Percentiles rank a stretch among this genome's conserved stretches.
Conservation (phyloP, 2,888 invertebrate species). For the Philhelius pedissequus region DNA sequence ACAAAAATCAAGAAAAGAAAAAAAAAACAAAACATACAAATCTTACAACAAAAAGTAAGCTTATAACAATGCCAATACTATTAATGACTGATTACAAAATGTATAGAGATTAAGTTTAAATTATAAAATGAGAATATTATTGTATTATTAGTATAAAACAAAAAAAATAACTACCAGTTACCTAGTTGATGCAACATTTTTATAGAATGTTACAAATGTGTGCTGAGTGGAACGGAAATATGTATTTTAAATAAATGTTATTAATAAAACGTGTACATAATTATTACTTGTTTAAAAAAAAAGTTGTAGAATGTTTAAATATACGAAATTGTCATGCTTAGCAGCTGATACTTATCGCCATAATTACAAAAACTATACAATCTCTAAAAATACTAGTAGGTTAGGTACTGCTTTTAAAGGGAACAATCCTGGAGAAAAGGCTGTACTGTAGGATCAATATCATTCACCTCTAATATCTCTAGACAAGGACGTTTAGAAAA, state of each 20-base stretch:
- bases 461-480: too few relatives aligned
- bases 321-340: too few relatives aligned
- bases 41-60: conserved; percentile 59
- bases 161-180: conserved; percentile 63
- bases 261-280: conserved; percentile 64
- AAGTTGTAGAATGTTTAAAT: too few relatives aligned
- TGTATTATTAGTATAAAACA: conserved; percentile 55
- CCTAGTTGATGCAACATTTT: conserved; percentile 63
- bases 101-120: conserved; percentile 65
- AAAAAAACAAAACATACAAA: conserved; percentile 24
- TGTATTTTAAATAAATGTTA: conserved; percentile 68
- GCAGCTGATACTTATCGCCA: too few relatives aligned
- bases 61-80: conserved; percentile 68
- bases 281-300: background rate
- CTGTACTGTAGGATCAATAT: too few relatives aligned
- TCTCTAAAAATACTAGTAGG: too few relatives aligned
- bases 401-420: too few relatives aligned
- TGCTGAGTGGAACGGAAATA: conserved; percentile 60
- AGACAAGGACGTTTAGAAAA: too few relatives aligned
- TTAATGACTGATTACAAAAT: conserved; percentile 68
- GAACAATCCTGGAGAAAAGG: too few relatives aligned
- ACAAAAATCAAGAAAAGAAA: conserved; percentile 5
- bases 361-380: too few relatives aligned
- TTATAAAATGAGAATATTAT: conserved; percentile 56
- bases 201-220: conserved; percentile 53